phyloP scores from a whole-genome alignment of 2,797 vertebrate species.

The Enteromius trimaculatus region DNA sequence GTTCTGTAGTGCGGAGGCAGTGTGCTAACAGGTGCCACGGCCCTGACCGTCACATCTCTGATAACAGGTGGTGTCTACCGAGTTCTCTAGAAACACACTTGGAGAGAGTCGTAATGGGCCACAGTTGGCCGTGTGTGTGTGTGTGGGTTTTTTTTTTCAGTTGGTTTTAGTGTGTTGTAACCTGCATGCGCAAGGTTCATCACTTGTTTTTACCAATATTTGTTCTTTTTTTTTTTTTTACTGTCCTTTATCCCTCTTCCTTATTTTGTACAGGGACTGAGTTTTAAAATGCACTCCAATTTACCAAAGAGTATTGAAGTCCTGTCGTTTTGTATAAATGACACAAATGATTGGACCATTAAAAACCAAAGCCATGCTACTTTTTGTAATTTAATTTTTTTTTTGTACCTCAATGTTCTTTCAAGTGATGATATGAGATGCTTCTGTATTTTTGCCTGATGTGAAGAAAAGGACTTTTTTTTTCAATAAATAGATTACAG shows the following conservation, averaged over 20 bases:
- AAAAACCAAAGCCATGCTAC: constrained; percentile 71
- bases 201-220: constrained; percentile 17
- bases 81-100: constrained; percentile 72
- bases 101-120: constrained; percentile 48
- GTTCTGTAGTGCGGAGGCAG: constrained; percentile 77
- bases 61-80: constrained; percentile 77
- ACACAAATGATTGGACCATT: constrained; percentile 19
- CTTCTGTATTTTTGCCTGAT: constrained; percentile 34
- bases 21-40: constrained; percentile 79
- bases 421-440: constrained; percentile 47
- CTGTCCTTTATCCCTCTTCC: constrained; percentile 26
- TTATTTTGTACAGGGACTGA: constrained; percentile 31
- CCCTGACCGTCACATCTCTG: constrained; percentile 72
- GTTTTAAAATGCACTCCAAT: constrained; percentile 71
- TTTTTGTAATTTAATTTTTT: constrained; percentile 68
- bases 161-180: constrained; percentile 25
- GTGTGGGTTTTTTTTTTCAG: background rate
- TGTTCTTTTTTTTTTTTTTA: constrained; percentile 10
- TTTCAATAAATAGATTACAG: background rate
- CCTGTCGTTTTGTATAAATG: constrained; percentile 50
- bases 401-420: constrained; percentile 70
- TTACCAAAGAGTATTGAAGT: constrained; percentile 79
- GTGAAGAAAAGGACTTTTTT: constrained; percentile 18
- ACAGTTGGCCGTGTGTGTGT: constrained; percentile 53
- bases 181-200: constrained; percentile 15